Percentiles rank a stretch among this genome's conserved stretches.
These are phyloP conservation scores for Holcopasites calliopsidis DNA, from an alignment of 1,140 invertebrate genomes.

Conservation along the genomic window DNA sequence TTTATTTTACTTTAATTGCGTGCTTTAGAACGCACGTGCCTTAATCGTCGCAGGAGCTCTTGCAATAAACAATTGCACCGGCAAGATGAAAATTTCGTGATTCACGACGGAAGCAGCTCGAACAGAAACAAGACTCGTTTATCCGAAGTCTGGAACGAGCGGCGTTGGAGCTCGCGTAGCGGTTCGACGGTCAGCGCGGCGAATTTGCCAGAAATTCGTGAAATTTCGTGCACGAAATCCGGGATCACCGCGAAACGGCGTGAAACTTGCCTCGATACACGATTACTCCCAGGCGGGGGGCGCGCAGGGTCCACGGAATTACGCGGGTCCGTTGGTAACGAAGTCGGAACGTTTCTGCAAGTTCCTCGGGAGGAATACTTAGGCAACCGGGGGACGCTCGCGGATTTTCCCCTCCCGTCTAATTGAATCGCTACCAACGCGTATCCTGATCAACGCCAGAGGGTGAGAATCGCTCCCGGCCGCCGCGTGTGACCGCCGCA, in stretches of 20 bases:
- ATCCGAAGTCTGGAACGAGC: background rate
- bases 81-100: no score
- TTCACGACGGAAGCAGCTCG: no score
- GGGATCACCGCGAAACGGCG: background rate
- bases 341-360: background rate
- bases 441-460: constrained; percentile 4
- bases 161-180: background rate
- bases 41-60: no score
- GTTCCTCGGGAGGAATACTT: background rate
- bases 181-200: background rate
- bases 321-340: background rate
- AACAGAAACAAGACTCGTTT: no score
- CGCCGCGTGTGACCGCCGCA: constrained; percentile 23
- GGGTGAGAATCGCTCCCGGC: constrained; percentile 14
- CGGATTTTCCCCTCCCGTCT: constrained; percentile 23
- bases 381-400: background rate
- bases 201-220: background rate
- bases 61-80: no score
- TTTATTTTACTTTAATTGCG: no score
- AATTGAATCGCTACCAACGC: constrained; percentile 41
- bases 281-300: background rate
- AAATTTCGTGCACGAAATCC: background rate
- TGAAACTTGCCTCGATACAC: background rate
- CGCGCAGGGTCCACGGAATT: no score
- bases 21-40: no score